Evolutionary conservation across 2,113 vertebrate genomes (phyloP).

Genomic region (Coreoperca whiteheadi): DNA sequence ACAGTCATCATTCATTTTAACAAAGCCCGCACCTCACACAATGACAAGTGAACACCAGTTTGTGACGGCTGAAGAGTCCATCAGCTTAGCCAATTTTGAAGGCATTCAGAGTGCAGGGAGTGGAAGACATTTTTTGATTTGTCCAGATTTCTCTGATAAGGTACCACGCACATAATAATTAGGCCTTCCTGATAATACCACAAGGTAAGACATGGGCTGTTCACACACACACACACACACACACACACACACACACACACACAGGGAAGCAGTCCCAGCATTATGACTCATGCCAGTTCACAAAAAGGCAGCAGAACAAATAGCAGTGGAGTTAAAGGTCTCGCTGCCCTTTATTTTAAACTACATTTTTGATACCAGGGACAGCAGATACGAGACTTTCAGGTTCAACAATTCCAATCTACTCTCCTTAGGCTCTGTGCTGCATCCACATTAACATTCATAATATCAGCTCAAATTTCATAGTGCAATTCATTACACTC

Average conservation of each 20-base stretch:
- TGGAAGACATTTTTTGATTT: neutral
- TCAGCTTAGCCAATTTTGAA: constrained; percentile 19
- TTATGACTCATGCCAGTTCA: constrained; percentile 41
- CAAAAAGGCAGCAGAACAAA: constrained; percentile 56
- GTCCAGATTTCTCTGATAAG: constrained; percentile 16
- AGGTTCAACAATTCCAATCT: constrained; percentile 24
- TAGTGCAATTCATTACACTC: constrained; percentile 63
- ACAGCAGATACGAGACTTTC: constrained; percentile 26
- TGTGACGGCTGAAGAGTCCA: constrained; percentile 11
- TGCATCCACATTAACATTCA: constrained; percentile 75
- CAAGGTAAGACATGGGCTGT: neutral
- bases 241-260: no score
- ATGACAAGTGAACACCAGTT: neutral
- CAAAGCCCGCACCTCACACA: neutral
- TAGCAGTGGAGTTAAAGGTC: constrained; percentile 60
- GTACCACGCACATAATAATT: constrained; percentile 5
- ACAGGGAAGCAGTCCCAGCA: neutral
- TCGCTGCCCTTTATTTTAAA: constrained; percentile 62
- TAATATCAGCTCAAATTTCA: constrained; percentile 58
- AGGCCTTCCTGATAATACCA: constrained; percentile 9
- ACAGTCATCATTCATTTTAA: constrained; percentile 33
- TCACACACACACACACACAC: constrained; percentile 19
- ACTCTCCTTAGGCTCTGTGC: constrained; percentile 37
- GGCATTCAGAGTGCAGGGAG: neutral
- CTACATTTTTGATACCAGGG: constrained; percentile 11